Evolutionary conservation across 2,797 vertebrate genomes (phyloP).

Genomic region (Cossypha caffra): DNA sequence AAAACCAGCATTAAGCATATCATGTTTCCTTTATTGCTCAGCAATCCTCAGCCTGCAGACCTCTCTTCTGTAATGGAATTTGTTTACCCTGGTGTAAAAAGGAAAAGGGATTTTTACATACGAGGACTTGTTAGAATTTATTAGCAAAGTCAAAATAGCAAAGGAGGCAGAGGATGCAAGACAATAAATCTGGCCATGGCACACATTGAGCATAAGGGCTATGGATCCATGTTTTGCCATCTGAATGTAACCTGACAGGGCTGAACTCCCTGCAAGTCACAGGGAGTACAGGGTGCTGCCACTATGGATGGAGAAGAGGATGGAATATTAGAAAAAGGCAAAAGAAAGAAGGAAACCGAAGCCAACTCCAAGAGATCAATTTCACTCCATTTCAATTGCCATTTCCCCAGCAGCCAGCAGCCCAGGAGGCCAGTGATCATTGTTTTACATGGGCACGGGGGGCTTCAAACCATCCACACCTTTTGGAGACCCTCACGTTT

Average conservation of each 20-base stretch:
- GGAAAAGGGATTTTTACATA: not conserved
- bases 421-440: not conserved
- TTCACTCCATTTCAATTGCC: not conserved
- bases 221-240: not conserved
- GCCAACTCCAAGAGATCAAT: not conserved
- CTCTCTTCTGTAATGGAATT: not conserved
- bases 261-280: not conserved
- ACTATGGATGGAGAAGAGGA: not conserved
- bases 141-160: conserved; percentile 10
- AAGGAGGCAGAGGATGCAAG: conserved; percentile 49
- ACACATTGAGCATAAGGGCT: not conserved
- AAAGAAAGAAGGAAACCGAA: not conserved
- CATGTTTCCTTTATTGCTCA: conserved; percentile 56
- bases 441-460: not conserved
- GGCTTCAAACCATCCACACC: not conserved
- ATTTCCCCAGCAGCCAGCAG: not conserved
- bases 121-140: conserved; percentile 22
- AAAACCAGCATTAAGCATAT: conserved; percentile 23
- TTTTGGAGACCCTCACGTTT: not conserved
- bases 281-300: not conserved
- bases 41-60: conserved; percentile 42
- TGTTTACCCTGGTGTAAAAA: conserved; percentile 73
- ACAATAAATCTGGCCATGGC: conserved; percentile 31
- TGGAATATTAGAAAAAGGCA: not conserved
- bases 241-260: not conserved